Conservation (phyloP, 2,113 vertebrate genomes). For the Equus przewalskii region DNA sequence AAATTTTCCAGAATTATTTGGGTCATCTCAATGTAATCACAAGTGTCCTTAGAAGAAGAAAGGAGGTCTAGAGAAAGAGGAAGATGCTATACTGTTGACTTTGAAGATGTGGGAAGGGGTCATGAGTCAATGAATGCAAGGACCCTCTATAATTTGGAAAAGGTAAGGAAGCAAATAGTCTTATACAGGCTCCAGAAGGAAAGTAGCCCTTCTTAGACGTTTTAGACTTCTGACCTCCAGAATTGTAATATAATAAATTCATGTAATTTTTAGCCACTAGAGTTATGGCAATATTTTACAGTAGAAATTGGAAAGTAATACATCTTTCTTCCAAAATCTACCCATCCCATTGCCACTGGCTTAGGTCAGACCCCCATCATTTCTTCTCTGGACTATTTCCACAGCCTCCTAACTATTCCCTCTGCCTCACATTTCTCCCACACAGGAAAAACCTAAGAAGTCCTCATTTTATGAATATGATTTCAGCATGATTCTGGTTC, state of each 20-base stretch:
- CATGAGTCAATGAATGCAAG: background rate
- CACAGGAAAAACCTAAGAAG: background rate
- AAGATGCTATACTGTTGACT: background rate
- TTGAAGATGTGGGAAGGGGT: background rate
- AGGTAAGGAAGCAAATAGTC: background rate
- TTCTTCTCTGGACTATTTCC: background rate
- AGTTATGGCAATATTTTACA: background rate
- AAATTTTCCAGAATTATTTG: background rate
- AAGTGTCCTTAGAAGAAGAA: background rate
- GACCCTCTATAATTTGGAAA: background rate
- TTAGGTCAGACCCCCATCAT: background rate
- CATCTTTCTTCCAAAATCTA: background rate
- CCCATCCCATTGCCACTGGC: background rate
- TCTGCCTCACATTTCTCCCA: background rate
- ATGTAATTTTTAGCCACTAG: constrained; percentile 20
- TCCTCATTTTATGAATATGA: background rate
- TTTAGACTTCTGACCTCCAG: background rate
- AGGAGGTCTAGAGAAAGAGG: background rate
- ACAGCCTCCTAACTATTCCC: background rate
- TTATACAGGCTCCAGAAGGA: background rate
- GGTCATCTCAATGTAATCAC: background rate
- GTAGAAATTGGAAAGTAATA: background rate
- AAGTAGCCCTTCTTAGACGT: background rate
- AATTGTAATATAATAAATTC: constrained; percentile 74
- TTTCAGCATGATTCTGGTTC: background rate